Base-by-base conservation (phyloP, 2,888 invertebrate genomes). In the Endotricha flammealis region DNA sequence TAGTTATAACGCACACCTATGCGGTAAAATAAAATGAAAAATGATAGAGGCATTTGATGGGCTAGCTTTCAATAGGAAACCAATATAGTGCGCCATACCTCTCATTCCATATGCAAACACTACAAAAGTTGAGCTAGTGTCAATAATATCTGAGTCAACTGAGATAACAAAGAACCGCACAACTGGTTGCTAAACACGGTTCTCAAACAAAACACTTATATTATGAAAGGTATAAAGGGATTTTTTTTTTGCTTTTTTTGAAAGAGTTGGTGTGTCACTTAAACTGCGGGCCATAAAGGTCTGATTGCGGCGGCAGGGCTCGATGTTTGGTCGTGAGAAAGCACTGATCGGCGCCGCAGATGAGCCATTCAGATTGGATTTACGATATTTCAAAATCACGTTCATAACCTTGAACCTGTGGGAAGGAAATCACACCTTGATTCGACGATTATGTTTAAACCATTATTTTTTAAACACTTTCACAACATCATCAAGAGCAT, bases 331-430 rank as follows among this genome's bases (percentile, higher is more conserved):
- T 73, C 82, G 83, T 83, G 83, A 79, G 81, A 83, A 78, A 73
- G 67, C 62, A 50, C 54, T 59, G 66, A 77, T 77, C 66, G 56
- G 54, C 57, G 60, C 55, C 50, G 47, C 57, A 65, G 74, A 74
- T 74, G 73, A 67, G 63, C 65, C 57, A 65, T 73, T 67, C 61
- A 65, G 73, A 79, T 80, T 73, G 72, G 64, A 78, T 81, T 80
- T 78, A 80, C 73, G 73, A 78, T 79, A 78, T 77, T 80, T 76
- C 64, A 60, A 73, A 75, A 78, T 79, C 78, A 81, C 76, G 80
- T 75, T 70, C 57, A 56, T 73, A 76, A 77, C 80, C 80, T 79
- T 83, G 78, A 81, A 77, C 75, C 68, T 64, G 56, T 64, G 73
- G 62, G 68, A 67, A 74, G 70, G 67, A 78, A 74, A 73, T 76